These are phyloP conservation scores for Anas bahamensis DNA, from an alignment of 2,797 vertebrate species.

Conservation along the genomic window DNA sequence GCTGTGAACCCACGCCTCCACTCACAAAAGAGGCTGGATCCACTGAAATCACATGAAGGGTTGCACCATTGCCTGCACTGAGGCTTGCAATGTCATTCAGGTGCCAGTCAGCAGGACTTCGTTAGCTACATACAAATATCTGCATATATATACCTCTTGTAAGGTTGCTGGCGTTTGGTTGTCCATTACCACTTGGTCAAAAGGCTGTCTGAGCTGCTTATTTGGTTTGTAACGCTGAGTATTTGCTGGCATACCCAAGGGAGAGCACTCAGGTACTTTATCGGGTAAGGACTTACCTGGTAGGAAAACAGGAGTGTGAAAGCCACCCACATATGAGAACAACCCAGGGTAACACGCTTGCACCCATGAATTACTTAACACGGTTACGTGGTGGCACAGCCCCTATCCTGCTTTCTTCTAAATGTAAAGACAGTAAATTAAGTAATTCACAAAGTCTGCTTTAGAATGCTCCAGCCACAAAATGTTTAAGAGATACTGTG, in stretches of 20 bases:
- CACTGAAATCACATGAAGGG: not conserved
- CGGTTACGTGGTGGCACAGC: not conserved
- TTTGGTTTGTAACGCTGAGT: not conserved
- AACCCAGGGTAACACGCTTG: not conserved
- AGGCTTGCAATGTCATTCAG: not conserved
- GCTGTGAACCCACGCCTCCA: not conserved
- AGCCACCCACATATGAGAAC: not conserved
- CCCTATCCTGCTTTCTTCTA: not conserved
- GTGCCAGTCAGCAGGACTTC: not conserved
- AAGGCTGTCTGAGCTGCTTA: not conserved
- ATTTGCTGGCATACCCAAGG: not conserved
- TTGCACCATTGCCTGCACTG: not conserved
- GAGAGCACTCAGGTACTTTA: not conserved
- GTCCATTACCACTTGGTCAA: not conserved
- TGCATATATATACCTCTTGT: not conserved
- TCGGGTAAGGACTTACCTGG: not conserved
- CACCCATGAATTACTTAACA: not conserved
- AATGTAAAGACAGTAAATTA: not conserved
- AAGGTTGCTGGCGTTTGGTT: not conserved
- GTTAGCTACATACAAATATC: not conserved
- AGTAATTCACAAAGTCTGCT: not conserved
- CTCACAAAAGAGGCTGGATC: not conserved
- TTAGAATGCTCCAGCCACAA: not conserved
- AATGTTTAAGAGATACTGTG: not conserved
- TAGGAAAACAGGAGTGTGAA: not conserved